Evolutionary conservation across 2,113 vertebrate genomes (phyloP).

Genomic region (Muntiacus reevesi): DNA sequence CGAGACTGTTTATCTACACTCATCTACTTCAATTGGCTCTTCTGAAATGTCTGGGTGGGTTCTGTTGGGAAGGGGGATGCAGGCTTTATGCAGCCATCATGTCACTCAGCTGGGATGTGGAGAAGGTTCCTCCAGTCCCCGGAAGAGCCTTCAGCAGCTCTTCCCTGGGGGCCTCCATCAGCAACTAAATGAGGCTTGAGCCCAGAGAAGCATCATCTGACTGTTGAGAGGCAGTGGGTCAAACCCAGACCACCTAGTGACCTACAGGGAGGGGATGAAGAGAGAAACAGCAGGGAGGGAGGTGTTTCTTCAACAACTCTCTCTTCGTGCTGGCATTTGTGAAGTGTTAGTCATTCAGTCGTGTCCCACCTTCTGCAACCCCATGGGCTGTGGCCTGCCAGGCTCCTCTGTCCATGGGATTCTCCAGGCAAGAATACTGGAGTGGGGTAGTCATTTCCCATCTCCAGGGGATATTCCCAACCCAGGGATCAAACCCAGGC

Average conservation of each 20-base stretch:
- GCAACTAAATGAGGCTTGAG: background rate
- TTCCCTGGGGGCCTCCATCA: background rate
- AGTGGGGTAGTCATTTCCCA: background rate
- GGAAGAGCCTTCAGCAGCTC: background rate
- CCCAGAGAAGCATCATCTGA: background rate
- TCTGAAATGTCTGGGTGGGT: background rate
- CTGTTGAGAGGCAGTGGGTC: background rate
- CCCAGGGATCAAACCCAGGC: background rate
- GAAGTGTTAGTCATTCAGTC: background rate
- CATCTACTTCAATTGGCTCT: background rate
- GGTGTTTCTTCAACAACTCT: background rate
- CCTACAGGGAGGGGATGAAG: background rate
- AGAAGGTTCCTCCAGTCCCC: background rate
- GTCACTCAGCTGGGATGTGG: background rate
- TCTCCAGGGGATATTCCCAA: background rate
- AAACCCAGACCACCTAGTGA: background rate
- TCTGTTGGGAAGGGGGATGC: background rate
- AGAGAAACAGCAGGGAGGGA: background rate
- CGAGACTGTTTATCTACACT: background rate
- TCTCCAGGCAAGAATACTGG: background rate
- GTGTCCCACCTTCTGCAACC: background rate
- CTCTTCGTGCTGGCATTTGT: background rate
- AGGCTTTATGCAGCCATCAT: background rate
- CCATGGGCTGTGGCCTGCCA: background rate
- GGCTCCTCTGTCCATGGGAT: background rate